Base-by-base conservation (phyloP, 2,797 vertebrate species). In the Malacoctenus gilli region DNA sequence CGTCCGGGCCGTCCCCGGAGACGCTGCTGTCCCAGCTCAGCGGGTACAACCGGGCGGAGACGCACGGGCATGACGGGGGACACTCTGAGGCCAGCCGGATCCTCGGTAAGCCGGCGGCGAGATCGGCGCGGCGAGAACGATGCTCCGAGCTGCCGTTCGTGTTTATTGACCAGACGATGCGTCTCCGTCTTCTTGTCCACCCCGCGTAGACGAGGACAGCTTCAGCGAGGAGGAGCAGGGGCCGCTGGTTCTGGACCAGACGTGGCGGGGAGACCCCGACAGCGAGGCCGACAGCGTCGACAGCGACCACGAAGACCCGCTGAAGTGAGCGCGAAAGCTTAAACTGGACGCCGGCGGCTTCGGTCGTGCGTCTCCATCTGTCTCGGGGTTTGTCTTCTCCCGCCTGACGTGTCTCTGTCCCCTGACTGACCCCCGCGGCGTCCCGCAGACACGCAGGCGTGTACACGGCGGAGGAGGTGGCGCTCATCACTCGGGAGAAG, bases 401-500 rank as follows among this genome's bases (percentile, higher is more conserved):
- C n/a, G n/a, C n/a, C n/a, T n/a, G n/a, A n/a, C n/a, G n/a, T n/a
- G n/a, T n/a, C n/a, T n/a, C n/a, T n/a, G n/a, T n/a, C n/a, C n/a
- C n/a, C n/a, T n/a, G n/a, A n/a, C n/a, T n/a, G n/a, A n/a, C n/a
- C n/a, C n/a, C n/a, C n/a, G n/a, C n/a, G n/a, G n/a, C n/a, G n/a
- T n/a, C 16, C 9, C 47, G 10, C 66, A 99, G 96, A 77, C 97
- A 99, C 10, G 97, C 97, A 0, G 97, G 96, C 0, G 94, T 99
- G 3, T 99, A 98, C 85, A 99, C 96, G 0, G 96, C 97, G 0
- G 97, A 99, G 83, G 97, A 99, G 80, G 97, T 98, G 68, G 95
- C 96, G 0, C 87, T 99, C 56, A 96, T 99, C 78, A 99, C 97
- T 62, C 68, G 96, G 12, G 96, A 99, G 66, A 99, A 99, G 78